Conservation (phyloP, 2,797 vertebrate species). For the Pseudomugil tenellus region DNA sequence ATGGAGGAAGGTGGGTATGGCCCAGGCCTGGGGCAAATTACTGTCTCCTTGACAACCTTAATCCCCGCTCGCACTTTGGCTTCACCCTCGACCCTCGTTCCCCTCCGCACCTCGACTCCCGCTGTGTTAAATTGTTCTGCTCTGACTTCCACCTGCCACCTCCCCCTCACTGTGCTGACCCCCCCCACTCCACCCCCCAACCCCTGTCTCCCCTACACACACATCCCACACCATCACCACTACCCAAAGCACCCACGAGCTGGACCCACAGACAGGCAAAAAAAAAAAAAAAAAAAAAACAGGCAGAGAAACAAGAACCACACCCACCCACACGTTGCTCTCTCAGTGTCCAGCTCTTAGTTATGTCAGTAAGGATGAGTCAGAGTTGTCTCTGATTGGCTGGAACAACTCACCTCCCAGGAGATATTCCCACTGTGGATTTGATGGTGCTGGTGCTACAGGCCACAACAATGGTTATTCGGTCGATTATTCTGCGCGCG, state of each 20-base stretch:
- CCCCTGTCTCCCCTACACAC: background rate
- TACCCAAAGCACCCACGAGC: slow-evolving; percentile 33
- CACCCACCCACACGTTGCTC: slow-evolving; percentile 64
- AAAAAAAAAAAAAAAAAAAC: no score
- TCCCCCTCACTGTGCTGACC: slow-evolving; percentile 47
- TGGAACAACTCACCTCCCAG: slow-evolving; percentile 33
- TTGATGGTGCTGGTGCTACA: slow-evolving; percentile 11
- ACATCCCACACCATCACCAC: slow-evolving; percentile 23
- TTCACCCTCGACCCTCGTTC: slow-evolving; percentile 44
- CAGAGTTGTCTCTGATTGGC: slow-evolving; percentile 70
- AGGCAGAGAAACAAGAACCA: slow-evolving; percentile 59
- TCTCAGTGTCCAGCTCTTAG: slow-evolving; percentile 49
- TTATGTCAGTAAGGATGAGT: slow-evolving; percentile 77
- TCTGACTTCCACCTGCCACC: slow-evolving; percentile 75
- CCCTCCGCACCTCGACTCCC: slow-evolving; percentile 58
- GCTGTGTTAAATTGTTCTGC: slow-evolving; percentile 73
- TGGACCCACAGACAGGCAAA: slow-evolving; percentile 69
- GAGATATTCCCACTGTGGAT: slow-evolving; percentile 59
- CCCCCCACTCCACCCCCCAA: background rate
- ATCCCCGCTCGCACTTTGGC: slow-evolving; percentile 39
- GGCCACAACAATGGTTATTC: slow-evolving; percentile 6
- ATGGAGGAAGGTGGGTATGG: slow-evolving; percentile 46
- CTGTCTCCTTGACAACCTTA: slow-evolving; percentile 65
- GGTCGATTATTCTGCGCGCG: background rate
- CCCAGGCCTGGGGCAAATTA: slow-evolving; percentile 60